Conservation (phyloP, 2,888 invertebrate genomes). For the Chrysolina oricalcia region DNA sequence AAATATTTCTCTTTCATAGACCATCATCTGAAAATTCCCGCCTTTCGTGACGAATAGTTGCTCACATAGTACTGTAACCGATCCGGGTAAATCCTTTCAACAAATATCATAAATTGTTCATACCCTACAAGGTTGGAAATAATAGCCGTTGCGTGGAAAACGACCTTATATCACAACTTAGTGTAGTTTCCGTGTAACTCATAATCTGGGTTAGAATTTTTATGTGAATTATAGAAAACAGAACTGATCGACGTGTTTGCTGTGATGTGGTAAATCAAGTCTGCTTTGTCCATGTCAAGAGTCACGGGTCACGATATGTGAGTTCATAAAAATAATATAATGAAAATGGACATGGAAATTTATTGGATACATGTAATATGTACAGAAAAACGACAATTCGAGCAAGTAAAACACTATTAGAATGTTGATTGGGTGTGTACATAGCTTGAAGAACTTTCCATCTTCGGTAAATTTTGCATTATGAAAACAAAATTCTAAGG, state of each 20-base stretch:
- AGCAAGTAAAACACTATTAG: too few relatives aligned
- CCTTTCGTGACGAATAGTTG: neutral
- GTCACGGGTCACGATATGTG: neutral
- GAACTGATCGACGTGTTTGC: conserved; percentile 18
- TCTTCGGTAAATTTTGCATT: too few relatives aligned
- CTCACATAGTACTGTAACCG: neutral
- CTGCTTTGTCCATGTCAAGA: neutral
- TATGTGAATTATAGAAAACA: conserved; percentile 13
- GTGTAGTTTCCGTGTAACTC: neutral
- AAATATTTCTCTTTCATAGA: too few relatives aligned
- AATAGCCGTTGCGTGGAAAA: conserved; percentile 21
- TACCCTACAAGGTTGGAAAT: neutral
- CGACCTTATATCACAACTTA: conserved; percentile 7
- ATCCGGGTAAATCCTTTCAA: neutral
- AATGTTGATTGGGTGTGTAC: too few relatives aligned
- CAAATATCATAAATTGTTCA: conserved; percentile 6
- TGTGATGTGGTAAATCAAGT: conserved; percentile 14
- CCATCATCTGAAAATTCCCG: neutral
- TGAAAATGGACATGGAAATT: neutral
- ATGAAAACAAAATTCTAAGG: too few relatives aligned
- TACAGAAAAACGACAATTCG: too few relatives aligned
- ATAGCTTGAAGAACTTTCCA: too few relatives aligned
- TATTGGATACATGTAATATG: too few relatives aligned
- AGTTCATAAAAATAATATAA: neutral
- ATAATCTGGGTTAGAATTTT: neutral